These are phyloP conservation scores for Ephydatia muelleri DNA, from an alignment of 37 sponge, comb jelly and placozoan genomes.

Conservation along the genomic window DNA sequence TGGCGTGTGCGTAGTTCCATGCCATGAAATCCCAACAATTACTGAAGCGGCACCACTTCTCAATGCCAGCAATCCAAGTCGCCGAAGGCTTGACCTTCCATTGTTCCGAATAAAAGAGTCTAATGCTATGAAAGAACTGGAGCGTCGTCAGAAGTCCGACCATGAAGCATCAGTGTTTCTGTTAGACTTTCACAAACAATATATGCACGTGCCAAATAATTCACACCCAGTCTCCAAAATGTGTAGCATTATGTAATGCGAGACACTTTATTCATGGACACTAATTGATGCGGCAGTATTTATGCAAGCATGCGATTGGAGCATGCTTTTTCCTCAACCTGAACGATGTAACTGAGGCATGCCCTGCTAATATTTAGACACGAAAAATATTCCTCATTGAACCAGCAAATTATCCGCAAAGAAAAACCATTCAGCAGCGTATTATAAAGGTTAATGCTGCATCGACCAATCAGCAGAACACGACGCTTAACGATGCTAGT, in stretches of 20 bases:
- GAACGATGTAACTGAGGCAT: too few relatives aligned
- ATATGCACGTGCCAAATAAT: not conserved
- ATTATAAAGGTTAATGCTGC: too few relatives aligned
- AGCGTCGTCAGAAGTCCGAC: not conserved
- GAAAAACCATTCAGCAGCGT: too few relatives aligned
- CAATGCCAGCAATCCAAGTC: not conserved
- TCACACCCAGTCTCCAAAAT: not conserved
- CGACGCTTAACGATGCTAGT: too few relatives aligned
- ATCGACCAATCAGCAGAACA: too few relatives aligned
- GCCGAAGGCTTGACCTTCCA: not conserved
- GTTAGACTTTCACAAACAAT: not conserved
- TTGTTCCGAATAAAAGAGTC: not conserved
- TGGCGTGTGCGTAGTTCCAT: not conserved
- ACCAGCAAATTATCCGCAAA: too few relatives aligned
- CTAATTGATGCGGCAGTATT: too few relatives aligned
- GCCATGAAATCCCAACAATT: not conserved
- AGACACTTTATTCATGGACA: not conserved
- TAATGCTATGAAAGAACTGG: not conserved
- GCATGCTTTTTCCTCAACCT: too few relatives aligned
- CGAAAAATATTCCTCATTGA: too few relatives aligned
- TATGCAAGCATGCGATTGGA: too few relatives aligned
- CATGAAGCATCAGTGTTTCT: not conserved
- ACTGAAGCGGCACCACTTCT: not conserved
- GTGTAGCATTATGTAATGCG: not conserved
- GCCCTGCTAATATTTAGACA: too few relatives aligned